These are phyloP conservation scores for Alcedo atthis DNA, from an alignment of 2,797 vertebrate species.

Conservation along the genomic window DNA sequence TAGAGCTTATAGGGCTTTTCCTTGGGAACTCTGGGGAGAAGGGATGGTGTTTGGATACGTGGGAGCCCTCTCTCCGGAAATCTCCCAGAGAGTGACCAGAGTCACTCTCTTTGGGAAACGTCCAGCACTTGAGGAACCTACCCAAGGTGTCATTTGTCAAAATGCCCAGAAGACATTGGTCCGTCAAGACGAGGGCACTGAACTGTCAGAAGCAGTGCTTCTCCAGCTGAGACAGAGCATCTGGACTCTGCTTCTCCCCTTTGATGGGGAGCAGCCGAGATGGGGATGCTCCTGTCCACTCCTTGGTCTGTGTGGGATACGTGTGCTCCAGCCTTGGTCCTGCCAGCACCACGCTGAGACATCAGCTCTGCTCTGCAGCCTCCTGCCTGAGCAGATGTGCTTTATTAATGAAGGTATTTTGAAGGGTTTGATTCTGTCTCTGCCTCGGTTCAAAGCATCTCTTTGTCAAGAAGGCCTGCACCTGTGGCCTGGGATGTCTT, in stretches of 20 bases:
- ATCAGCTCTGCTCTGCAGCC: neutral
- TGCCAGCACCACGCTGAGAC: neutral
- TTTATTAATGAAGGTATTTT: neutral
- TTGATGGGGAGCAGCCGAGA: neutral
- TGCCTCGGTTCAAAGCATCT: neutral
- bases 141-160: neutral
- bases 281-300: neutral
- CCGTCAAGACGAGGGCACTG: neutral
- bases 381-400: neutral
- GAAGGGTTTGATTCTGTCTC: neutral
- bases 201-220: neutral
- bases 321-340: fast-evolving
- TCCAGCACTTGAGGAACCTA: neutral
- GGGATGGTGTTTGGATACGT: neutral
- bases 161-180: neutral
- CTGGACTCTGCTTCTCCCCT: fast-evolving
- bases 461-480: fast-evolving
- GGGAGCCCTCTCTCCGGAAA: neutral
- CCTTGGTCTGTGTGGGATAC: neutral
- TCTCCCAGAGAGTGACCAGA: neutral
- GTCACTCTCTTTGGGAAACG: neutral
- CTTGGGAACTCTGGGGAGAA: neutral
- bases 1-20: neutral
- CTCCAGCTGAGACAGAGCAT: neutral
- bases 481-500: neutral